Evolutionary conservation across 2,113 vertebrate species (phyloP).

Genomic region (Anser brachyrhynchus): DNA sequence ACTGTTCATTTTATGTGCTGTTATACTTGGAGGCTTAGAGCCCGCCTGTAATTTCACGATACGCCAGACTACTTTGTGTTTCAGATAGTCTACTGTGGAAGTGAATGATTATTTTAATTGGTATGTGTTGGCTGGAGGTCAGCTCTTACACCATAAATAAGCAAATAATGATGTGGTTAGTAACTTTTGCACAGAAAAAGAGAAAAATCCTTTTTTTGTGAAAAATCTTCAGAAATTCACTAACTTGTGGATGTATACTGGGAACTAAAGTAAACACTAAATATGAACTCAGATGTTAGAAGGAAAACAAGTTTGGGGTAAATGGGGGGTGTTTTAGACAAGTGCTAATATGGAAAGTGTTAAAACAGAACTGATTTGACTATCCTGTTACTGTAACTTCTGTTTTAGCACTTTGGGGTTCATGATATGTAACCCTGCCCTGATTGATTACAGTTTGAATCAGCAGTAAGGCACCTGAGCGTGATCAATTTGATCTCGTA

Average conservation of each 20-base stretch:
- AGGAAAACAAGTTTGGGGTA: background rate
- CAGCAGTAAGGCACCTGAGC: background rate
- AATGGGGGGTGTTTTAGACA: background rate
- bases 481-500: background rate
- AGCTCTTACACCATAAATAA: background rate
- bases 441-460: background rate
- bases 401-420: background rate
- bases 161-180: background rate
- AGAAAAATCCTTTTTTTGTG: background rate
- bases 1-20: background rate
- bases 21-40: background rate
- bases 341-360: background rate
- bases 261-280: background rate
- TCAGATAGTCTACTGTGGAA: background rate
- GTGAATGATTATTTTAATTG: background rate
- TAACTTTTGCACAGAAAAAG: background rate
- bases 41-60: background rate
- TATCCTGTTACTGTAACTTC: background rate
- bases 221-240: background rate
- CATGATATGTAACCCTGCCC: background rate
- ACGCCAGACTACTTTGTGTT: background rate
- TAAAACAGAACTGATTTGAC: background rate
- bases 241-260: background rate
- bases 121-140: background rate
- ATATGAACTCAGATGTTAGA: background rate